Evolutionary conservation across 2,797 vertebrate species (phyloP).

Genomic region (Ispidina picta): DNA sequence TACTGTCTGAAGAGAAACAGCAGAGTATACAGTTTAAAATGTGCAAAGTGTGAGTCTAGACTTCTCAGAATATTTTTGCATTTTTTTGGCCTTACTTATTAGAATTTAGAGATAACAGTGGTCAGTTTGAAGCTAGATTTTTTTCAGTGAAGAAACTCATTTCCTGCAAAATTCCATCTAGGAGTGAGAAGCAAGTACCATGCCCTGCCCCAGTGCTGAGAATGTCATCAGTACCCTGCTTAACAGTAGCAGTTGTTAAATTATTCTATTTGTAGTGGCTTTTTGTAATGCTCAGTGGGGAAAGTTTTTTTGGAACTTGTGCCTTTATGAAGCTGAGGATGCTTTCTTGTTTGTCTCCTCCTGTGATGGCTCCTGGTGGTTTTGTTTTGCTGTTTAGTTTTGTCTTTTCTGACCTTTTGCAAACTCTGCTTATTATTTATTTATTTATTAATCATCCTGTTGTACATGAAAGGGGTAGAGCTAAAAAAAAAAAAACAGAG

Average conservation of each 20-base stretch:
- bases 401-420: constrained; percentile 33
- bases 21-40: neutral
- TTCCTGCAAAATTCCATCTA: neutral
- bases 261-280: neutral
- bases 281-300: neutral
- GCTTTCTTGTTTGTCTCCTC: constrained; percentile 31
- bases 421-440: constrained; percentile 74
- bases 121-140: neutral
- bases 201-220: neutral
- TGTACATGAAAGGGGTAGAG: constrained; percentile 78
- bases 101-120: neutral
- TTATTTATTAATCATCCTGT: constrained; percentile 79
- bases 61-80: constrained; percentile 16
- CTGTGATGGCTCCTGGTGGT: constrained; percentile 3
- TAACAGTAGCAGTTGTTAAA: neutral
- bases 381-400: neutral
- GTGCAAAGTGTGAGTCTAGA: neutral
- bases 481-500: constrained; percentile 36
- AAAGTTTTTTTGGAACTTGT: neutral
- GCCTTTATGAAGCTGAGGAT: neutral
- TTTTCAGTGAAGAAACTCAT: constrained; percentile 3
- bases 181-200: neutral
- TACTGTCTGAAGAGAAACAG: neutral
- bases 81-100: neutral
- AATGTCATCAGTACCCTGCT: neutral